phyloP scores from a whole-genome alignment of 2,113 vertebrate genomes.

The Tragulus kanchil region DNA sequence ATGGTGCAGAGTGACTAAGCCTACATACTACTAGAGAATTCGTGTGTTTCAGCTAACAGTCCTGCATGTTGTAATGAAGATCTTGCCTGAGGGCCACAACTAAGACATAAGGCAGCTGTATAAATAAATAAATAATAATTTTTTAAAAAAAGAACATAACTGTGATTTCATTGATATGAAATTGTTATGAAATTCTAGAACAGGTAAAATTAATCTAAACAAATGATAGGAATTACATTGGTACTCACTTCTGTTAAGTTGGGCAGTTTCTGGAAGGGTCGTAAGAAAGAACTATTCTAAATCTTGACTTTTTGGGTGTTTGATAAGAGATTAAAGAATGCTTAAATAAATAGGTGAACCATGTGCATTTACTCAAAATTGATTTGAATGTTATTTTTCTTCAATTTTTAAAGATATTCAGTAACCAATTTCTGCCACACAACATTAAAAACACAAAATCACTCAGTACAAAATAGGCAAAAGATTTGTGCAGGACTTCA shows the following conservation, averaged over 20 bases:
- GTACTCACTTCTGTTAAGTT: not conserved
- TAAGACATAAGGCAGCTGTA: not conserved
- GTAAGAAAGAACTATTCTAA: not conserved
- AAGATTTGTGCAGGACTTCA: not conserved
- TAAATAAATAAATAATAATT: not conserved
- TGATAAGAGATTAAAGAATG: not conserved
- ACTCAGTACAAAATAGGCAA: not conserved
- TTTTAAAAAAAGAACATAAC: not conserved
- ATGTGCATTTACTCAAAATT: not conserved
- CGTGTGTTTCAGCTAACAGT: accelerated
- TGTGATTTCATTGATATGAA: not conserved
- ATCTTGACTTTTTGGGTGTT: not conserved
- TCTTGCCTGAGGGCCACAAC: not conserved
- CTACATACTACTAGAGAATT: not conserved
- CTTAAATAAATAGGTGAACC: not conserved
- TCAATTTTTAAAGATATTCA: not conserved
- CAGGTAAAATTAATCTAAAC: not conserved
- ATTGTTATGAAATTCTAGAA: not conserved
- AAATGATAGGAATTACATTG: not conserved
- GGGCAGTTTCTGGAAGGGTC: not conserved
- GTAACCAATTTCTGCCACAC: not conserved
- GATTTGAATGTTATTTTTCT: not conserved
- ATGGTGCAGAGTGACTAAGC: not conserved
- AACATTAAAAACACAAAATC: not conserved
- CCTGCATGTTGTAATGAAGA: not conserved